Conservation (phyloP, 2,888 invertebrate genomes). For the Hyposoter dolosus region DNA sequence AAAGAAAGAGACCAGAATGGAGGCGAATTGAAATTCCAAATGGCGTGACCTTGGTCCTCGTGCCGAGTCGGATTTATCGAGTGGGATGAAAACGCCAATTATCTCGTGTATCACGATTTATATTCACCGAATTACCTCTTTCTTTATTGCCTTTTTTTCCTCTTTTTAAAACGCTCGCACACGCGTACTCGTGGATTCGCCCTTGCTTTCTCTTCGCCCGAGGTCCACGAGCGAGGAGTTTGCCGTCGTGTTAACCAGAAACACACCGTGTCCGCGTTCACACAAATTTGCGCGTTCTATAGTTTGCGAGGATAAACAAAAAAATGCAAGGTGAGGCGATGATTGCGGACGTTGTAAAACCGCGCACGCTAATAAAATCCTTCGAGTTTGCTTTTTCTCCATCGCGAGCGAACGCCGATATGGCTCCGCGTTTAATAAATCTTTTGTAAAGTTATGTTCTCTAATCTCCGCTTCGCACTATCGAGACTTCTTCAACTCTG, state of each 20-base stretch:
- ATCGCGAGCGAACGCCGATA: background rate
- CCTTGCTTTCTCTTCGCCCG: constrained; percentile 62
- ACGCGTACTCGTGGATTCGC: constrained; percentile 51
- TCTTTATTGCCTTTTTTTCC: constrained; percentile 3
- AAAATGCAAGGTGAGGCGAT: constrained; percentile 47
- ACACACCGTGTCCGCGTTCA: background rate
- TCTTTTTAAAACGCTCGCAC: constrained; percentile 23
- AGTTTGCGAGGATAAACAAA: constrained; percentile 8
- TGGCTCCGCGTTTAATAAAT: constrained; percentile 1
- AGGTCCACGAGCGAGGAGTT: constrained; percentile 41
- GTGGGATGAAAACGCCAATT: constrained; percentile 52
- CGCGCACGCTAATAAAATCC: constrained; percentile 41
- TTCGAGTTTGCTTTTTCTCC: constrained; percentile 14
- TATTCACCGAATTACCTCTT: constrained; percentile 44
- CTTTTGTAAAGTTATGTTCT: background rate
- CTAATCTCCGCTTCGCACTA: background rate
- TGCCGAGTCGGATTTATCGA: background rate
- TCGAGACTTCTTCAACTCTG: constrained; percentile 1
- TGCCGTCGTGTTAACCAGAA: background rate
- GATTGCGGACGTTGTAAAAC: constrained; percentile 42
- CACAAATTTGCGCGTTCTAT: background rate
- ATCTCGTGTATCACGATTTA: constrained; percentile 16
- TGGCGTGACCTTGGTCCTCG: constrained; percentile 54
- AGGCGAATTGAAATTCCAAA: constrained; percentile 42
- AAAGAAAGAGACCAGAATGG: constrained; percentile 18